Evolutionary conservation across 2,797 vertebrate species (phyloP).

Genomic region (Hemibagrus guttatus): DNA sequence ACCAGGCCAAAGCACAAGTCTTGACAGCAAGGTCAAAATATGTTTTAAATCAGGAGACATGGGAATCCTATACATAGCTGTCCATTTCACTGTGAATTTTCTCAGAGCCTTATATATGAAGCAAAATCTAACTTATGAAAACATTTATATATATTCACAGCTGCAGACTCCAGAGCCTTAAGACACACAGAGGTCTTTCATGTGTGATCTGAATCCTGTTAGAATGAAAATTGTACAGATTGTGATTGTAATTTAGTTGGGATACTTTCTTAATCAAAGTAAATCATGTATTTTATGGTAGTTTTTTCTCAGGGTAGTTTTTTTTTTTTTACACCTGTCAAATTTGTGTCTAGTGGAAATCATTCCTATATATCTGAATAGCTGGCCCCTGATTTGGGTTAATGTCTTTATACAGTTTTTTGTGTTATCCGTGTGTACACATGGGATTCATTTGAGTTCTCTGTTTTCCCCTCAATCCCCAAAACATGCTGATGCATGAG

Average conservation of each 20-base stretch:
- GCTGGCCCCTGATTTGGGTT: neutral
- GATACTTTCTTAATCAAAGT: neutral
- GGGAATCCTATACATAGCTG: neutral
- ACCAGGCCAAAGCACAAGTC: slow-evolving; percentile 10
- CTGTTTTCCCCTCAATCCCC: neutral
- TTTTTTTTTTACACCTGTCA: neutral
- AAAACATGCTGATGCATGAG: neutral
- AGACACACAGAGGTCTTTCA: neutral
- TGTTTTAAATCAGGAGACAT: slow-evolving; percentile 3
- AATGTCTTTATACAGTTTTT: neutral
- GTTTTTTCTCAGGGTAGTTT: neutral
- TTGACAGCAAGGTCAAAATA: neutral
- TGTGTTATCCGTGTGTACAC: neutral
- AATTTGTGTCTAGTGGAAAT: neutral
- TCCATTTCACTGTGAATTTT: slow-evolving; percentile 1
- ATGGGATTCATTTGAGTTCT: neutral
- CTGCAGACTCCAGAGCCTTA: neutral
- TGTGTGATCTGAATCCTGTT: neutral
- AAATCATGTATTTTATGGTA: neutral
- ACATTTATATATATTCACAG: neutral
- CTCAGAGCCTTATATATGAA: neutral
- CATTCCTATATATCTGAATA: neutral
- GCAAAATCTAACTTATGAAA: neutral
- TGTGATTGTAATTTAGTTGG: neutral
- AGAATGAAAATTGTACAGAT: neutral